A percentile compares a stretch with the other conserved stretches of the same genome.
phyloP scores from a whole-genome alignment of 2,797 vertebrate genomes.

The Harpagifer antarcticus region DNA sequence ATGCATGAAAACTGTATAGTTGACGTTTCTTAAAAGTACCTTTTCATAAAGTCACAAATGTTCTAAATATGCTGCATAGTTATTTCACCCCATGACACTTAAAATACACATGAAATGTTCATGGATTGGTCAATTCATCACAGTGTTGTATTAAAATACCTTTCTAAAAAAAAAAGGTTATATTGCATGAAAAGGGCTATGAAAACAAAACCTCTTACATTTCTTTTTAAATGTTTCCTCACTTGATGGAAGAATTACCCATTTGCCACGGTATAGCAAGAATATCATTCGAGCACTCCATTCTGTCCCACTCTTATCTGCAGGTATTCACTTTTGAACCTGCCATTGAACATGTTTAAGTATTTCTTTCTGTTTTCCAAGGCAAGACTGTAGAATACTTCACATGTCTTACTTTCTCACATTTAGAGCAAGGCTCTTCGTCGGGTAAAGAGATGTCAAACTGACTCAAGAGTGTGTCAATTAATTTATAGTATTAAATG shows the following conservation, averaged over 20 bases:
- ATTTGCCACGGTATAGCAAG: neutral
- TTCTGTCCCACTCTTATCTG: conserved; percentile 1
- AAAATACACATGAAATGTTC: neutral
- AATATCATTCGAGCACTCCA: neutral
- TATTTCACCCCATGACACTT: neutral
- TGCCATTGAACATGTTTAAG: neutral
- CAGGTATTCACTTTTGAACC: conserved; percentile 14
- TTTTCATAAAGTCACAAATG: neutral
- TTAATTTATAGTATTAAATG: neutral
- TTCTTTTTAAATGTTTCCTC: no score
- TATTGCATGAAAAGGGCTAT: neutral
- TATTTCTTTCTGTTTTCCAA: neutral
- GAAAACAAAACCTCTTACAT: no score
- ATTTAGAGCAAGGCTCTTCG: neutral
- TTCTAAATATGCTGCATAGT: neutral
- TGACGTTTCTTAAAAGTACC: neutral
- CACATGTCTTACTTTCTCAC: neutral
- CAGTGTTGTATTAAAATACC: neutral
- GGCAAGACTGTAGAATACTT: neutral
- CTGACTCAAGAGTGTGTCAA: neutral
- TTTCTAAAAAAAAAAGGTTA: neutral
- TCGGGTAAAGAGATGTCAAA: neutral
- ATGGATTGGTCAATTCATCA: neutral
- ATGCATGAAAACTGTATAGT: neutral
- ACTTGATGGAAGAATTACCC: neutral